Percentiles rank a stretch among this genome's conserved stretches.
Conservation (phyloP, 2,113 vertebrate species). For the Benitochromis conjunctus region DNA sequence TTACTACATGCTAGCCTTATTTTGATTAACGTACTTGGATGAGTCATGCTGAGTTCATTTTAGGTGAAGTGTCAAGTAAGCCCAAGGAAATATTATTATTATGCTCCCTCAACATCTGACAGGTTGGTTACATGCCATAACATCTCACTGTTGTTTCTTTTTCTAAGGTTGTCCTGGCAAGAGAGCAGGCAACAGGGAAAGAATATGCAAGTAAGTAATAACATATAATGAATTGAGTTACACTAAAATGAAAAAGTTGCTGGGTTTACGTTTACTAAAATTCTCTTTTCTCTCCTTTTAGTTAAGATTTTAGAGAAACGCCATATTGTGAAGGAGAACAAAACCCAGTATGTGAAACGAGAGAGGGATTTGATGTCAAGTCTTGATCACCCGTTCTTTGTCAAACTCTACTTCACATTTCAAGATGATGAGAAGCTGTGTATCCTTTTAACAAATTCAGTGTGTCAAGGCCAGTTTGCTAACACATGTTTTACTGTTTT, state of each 20-base stretch:
- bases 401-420: slow-evolving; percentile 99
- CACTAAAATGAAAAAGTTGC: background rate
- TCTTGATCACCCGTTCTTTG: slow-evolving; percentile 97
- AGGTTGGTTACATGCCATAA: background rate
- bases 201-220: slow-evolving; percentile 95
- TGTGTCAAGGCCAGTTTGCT: background rate
- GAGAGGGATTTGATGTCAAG: slow-evolving; percentile 97
- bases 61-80: slow-evolving; percentile 12
- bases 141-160: background rate
- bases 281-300: slow-evolving; percentile 59
- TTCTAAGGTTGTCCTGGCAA: slow-evolving; percentile 91
- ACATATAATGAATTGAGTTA: background rate
- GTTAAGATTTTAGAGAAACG: slow-evolving; percentile 99
- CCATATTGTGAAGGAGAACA: slow-evolving; percentile 99
- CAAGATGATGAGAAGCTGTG: slow-evolving; percentile 99
- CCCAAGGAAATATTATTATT: background rate
- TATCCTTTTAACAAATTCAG: slow-evolving; percentile 81
- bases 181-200: slow-evolving; percentile 88
- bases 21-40: slow-evolving; percentile 52
- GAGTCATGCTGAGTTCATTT: slow-evolving; percentile 41
- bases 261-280: background rate
- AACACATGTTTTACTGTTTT: background rate
- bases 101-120: background rate
- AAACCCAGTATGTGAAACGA: slow-evolving; percentile 94
- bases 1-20: slow-evolving; percentile 60